Conservation (phyloP, 1,140 invertebrate species). For the Dinothrombium tinctorium region DNA sequence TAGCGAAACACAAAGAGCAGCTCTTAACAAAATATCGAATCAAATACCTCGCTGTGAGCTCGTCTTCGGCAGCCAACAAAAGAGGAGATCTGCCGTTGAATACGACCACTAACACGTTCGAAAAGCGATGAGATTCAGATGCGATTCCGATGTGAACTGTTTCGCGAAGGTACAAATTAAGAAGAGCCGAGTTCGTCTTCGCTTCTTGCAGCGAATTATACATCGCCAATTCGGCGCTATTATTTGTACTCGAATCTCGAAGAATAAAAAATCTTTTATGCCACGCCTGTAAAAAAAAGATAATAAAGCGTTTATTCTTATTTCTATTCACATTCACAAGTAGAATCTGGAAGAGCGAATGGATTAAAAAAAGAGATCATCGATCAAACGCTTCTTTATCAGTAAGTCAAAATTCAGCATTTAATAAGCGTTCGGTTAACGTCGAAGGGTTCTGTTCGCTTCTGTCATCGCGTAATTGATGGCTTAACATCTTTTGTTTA, state of each 20-base stretch:
- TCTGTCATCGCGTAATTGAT: no score
- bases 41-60: conserved; percentile 8
- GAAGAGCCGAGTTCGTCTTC: conserved; percentile 12
- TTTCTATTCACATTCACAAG: no score
- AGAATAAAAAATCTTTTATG: conserved; percentile 16
- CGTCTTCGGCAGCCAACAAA: conserved; percentile 15
- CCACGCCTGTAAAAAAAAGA: conserved; percentile 17
- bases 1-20: no score
- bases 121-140: conserved; percentile 14
- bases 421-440: no score
- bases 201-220: neutral
- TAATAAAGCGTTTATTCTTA: no score
- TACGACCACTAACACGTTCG: conserved; percentile 14
- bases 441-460: no score
- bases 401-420: no score
- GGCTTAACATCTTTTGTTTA: no score
- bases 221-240: conserved; percentile 9
- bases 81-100: conserved; percentile 14
- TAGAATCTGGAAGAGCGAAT: no score
- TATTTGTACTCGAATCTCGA: conserved; percentile 13
- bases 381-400: no score
- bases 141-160: conserved; percentile 16
- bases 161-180: conserved; percentile 12
- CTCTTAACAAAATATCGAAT: no score
- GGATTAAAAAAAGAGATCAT: no score